Percentiles rank a stretch among this genome's conserved stretches.
phyloP scores from a whole-genome alignment of 2,888 invertebrate species.

The Ichneumoninae sp. region DNA sequence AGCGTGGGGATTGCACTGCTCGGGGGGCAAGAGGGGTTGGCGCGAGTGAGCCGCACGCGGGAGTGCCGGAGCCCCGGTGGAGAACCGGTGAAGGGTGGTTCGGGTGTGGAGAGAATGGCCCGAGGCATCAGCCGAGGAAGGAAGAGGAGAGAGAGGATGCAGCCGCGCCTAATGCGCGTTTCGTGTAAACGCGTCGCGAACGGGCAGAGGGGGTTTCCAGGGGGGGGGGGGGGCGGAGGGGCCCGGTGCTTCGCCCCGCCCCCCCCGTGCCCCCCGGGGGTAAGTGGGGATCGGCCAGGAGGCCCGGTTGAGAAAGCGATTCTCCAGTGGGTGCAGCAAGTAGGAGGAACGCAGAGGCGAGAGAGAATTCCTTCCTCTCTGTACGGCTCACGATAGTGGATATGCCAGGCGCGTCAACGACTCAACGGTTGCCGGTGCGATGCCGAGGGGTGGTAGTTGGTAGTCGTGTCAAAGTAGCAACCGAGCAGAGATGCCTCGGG shows the following conservation, averaged over 20 bases:
- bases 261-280: conserved; percentile 22
- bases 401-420: conserved; percentile 55
- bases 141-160: conserved; percentile 75
- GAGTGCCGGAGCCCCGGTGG: conserved; percentile 25
- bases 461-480: conserved; percentile 63
- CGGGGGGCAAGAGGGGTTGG: conserved; percentile 51
- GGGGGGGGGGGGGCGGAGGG: conserved; percentile 72
- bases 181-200: conserved; percentile 79
- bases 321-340: conserved; percentile 18
- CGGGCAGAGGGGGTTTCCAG: conserved; percentile 72
- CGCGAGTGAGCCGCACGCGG: conserved; percentile 18
- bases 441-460: conserved; percentile 56
- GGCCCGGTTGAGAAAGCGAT: conserved; percentile 34
- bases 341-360: conserved; percentile 20
- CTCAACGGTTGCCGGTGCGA: conserved; percentile 44
- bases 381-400: conserved; percentile 39
- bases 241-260: conserved; percentile 22
- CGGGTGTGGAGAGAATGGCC: conserved; percentile 48
- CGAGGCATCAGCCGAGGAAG: conserved; percentile 61
- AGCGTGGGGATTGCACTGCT: conserved; percentile 30
- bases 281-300: conserved; percentile 18
- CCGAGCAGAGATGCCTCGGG: conserved; percentile 60
- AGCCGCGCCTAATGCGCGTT: conserved; percentile 83
- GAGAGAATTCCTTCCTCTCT: conserved; percentile 46
- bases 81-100: conserved; percentile 50